phyloP scores from a whole-genome alignment of 2,797 vertebrate species.

The Lemur catta region DNA sequence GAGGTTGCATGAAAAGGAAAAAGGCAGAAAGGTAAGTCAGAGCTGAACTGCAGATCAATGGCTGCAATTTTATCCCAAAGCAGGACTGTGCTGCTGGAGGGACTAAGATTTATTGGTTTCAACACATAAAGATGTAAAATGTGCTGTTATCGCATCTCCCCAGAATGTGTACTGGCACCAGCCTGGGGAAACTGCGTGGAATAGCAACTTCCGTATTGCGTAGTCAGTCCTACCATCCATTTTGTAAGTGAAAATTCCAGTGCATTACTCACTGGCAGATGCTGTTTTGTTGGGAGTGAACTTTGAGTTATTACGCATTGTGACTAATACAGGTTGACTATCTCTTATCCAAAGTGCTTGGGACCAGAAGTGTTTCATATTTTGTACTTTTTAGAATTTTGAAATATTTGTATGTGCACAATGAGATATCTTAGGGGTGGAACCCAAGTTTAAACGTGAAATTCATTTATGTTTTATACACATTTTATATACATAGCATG shows the following conservation, averaged over 20 bases:
- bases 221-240: not conserved
- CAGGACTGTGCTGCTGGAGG: conserved; percentile 54
- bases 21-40: conserved; percentile 43
- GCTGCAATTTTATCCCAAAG: conserved; percentile 61
- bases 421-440: not conserved
- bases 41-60: conserved; percentile 59
- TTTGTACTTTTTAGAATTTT: not conserved
- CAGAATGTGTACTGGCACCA: conserved; percentile 58
- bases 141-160: conserved; percentile 53
- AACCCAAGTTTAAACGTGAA: not conserved
- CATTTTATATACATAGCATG: not conserved
- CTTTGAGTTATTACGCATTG: not conserved
- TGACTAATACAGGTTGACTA: not conserved
- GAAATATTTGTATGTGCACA: not conserved
- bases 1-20: conserved; percentile 18
- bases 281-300: not conserved
- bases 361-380: not conserved
- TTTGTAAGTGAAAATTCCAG: not conserved
- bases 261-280: not conserved
- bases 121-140: conserved; percentile 66
- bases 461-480: not conserved
- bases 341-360: not conserved
- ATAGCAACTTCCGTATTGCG: conserved; percentile 8
- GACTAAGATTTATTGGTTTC: conserved; percentile 67
- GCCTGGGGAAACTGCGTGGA: not conserved